phyloP scores from a whole-genome alignment of 2,888 invertebrate genomes.

The Automeris io region DNA sequence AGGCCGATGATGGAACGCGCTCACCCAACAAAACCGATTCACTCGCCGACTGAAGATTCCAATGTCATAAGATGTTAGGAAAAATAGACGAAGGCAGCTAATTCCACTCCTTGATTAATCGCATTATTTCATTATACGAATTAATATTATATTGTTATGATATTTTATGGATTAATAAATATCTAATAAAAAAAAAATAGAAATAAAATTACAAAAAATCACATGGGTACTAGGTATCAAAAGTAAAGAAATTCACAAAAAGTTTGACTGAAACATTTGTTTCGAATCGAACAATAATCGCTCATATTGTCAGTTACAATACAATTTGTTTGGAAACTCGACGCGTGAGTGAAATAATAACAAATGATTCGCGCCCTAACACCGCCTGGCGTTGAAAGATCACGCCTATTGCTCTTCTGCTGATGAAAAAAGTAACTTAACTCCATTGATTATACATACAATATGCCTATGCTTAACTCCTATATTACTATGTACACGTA shows the following conservation, averaged over 20 bases:
- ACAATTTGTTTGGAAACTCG: conserved; percentile 73
- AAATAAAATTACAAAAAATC: not conserved
- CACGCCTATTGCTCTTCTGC: conserved; percentile 70
- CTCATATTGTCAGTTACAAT: conserved; percentile 76
- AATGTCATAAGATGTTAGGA: too few species aligned
- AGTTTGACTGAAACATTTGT: conserved; percentile 44
- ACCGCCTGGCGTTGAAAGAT: conserved; percentile 76
- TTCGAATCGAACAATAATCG: conserved; percentile 71
- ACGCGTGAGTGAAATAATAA: conserved; percentile 75
- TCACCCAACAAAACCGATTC: too few species aligned
- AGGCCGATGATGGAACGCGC: too few species aligned
- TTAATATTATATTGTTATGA: too few species aligned
- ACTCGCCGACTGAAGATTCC: too few species aligned
- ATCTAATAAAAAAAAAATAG: not conserved
- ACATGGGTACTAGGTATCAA: not conserved
- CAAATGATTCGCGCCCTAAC: conserved; percentile 76
- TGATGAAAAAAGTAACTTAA: conserved; percentile 67
- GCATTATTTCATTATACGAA: too few species aligned
- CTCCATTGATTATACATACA: not conserved
- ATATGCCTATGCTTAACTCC: conserved; percentile 8
- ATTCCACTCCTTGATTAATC: too few species aligned
- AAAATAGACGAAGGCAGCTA: too few species aligned
- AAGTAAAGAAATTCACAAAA: conserved; percentile 22
- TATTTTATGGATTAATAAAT: too few species aligned
- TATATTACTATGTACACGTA: conserved; percentile 28